Conservation (phyloP, 2,797 vertebrate genomes). For the Leptatherina wallacei region DNA sequence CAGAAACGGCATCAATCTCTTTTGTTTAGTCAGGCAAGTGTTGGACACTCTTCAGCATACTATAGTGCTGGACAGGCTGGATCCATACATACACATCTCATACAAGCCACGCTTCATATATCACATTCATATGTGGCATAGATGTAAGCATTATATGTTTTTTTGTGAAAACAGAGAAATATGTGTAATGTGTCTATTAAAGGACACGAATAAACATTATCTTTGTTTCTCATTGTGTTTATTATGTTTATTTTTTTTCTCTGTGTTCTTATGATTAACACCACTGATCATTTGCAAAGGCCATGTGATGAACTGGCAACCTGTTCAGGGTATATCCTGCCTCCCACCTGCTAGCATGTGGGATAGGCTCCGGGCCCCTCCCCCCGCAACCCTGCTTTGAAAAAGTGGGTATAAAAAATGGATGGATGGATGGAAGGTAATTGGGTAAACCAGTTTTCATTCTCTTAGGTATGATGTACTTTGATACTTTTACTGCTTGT, state of each 20-base stretch:
- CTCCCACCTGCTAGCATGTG: background rate
- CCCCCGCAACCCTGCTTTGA: no score
- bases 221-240: background rate
- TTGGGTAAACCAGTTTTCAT: no score
- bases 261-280: background rate
- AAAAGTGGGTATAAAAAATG: no score
- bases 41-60: slow-evolving; percentile 27
- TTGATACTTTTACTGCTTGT: no score
- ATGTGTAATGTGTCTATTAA: background rate
- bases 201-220: background rate
- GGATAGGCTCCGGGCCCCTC: background rate
- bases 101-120: background rate
- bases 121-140: background rate
- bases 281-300: background rate
- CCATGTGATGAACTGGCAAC: background rate
- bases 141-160: background rate
- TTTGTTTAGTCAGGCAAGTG: slow-evolving; percentile 55
- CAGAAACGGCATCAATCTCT: slow-evolving; percentile 46
- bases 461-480: no score
- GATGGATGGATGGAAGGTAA: no score
- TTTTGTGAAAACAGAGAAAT: background rate
- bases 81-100: slow-evolving; percentile 21
- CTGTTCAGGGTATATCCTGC: background rate
- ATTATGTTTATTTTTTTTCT: background rate
- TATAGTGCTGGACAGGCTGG: slow-evolving; percentile 25